These are phyloP conservation scores for Cheilosia vernalis DNA, from an alignment of 2,888 invertebrate species.

Conservation along the genomic window DNA sequence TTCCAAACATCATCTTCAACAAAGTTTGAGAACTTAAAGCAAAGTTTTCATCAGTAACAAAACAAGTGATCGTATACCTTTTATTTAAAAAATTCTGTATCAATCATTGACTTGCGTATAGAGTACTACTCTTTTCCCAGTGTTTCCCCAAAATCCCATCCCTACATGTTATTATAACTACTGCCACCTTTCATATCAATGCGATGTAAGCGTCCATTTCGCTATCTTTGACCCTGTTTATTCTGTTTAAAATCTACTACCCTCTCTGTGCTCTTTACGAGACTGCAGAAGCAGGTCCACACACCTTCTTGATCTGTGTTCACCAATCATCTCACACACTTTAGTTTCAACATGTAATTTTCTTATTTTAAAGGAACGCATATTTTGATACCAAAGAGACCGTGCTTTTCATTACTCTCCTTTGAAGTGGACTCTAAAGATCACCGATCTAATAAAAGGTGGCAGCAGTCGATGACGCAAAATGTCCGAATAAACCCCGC, in stretches of 20 bases:
- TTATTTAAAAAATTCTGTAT: neutral
- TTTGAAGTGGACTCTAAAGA: neutral
- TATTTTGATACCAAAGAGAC: neutral
- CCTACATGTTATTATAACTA: constrained; percentile 7
- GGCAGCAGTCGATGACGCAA: neutral
- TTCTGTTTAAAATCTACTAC: neutral
- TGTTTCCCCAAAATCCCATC: neutral
- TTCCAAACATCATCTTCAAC: too few relatives aligned
- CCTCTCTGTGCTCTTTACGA: neutral
- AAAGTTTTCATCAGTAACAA: too few relatives aligned
- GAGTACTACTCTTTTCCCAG: neutral
- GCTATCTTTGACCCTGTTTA: neutral
- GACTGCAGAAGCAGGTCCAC: neutral
- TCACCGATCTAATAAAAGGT: neutral
- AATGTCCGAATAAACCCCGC: neutral
- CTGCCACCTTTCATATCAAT: neutral
- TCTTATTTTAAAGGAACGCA: neutral
- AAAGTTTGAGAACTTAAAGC: too few relatives aligned
- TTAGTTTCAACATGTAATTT: neutral
- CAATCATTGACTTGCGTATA: neutral
- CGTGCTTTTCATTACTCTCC: neutral
- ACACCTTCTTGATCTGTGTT: neutral
- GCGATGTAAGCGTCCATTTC: neutral
- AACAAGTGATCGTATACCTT: too few relatives aligned
- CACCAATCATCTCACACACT: neutral